Evolutionary conservation across 2,113 vertebrate genomes (phyloP), one percentile per base, ranked within the genome.

Genomic region (Elephas maximus): DNA sequence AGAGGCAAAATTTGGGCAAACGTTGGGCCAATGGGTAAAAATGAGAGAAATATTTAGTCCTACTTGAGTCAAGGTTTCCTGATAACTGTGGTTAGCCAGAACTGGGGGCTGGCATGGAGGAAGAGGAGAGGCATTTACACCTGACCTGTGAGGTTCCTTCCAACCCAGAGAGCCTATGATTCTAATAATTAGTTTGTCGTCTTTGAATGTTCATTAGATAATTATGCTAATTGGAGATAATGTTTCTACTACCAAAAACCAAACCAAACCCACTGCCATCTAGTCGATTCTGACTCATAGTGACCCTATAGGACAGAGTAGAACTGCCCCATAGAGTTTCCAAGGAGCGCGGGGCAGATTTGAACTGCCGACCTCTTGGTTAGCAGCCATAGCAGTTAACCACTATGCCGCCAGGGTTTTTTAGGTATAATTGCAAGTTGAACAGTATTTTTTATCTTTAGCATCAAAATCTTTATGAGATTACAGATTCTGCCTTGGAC

Each of bases 211-310:
- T 96, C 77, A 80, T 94, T 91, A 88, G 83, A 84, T 94, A 91
- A 91, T 96, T 87, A 93, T 95, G 73, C 86, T 97, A 94, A 97
- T 81, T 97, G 51, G 62, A 79, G 28, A 85, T 97, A 86, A 82
- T 93, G 37, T 94, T 96, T 96, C 91, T 93, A 82, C 71, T 93
- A 71, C 37, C 37, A 37, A 37, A 37, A 37, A 37, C 37, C 37
- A 37, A 37, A 37, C 37, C 37, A 37, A 37, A 37, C 37, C 37
- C 37, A 37, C 37, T 37, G 37, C 37, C 37, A 37, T 37, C 37
- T 37, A 37, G 37, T 37, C 37, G 37, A 37, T 37, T 37, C 37
- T 37, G 37, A 37, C 37, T 37, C 37, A 37, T 37, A 37, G 37
- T 37, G 37, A 37, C 37, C 37, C 37, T 37, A 37, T 37, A 37